Evolutionary conservation across 2,888 invertebrate genomes (phyloP).

Genomic region (Beris chalybata): DNA sequence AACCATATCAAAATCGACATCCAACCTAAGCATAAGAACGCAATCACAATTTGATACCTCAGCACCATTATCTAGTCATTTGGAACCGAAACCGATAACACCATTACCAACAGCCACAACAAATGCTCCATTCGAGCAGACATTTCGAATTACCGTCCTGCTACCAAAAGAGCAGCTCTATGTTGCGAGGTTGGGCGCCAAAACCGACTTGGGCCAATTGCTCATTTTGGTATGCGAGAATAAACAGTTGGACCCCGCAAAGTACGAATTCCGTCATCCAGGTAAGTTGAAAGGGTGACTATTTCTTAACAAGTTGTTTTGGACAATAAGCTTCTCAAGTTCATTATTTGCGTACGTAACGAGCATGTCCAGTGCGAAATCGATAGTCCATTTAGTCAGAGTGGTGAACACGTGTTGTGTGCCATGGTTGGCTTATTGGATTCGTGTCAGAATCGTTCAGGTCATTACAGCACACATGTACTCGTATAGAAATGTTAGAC

Average conservation of each 20-base stretch:
- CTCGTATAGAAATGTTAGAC: not conserved
- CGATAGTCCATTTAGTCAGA: too few species aligned
- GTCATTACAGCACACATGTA: conserved; percentile 4
- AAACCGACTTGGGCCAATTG: conserved; percentile 68
- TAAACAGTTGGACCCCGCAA: conserved; percentile 71
- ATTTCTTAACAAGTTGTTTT: not conserved
- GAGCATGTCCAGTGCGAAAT: too few species aligned
- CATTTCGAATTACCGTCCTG: conserved; percentile 63
- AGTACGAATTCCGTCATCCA: conserved; percentile 78
- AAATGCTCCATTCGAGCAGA: conserved; percentile 57
- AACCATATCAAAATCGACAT: conserved; percentile 39
- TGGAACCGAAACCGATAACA: conserved; percentile 55
- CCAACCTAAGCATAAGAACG: conserved; percentile 35
- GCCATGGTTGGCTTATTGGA: conserved; percentile 12
- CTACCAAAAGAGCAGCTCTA: conserved; percentile 79
- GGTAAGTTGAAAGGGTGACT: conserved; percentile 54
- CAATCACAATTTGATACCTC: conserved; percentile 48
- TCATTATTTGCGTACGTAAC: not conserved
- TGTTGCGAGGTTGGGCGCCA: conserved; percentile 73
- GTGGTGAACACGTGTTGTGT: not conserved
- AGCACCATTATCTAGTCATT: conserved; percentile 56
- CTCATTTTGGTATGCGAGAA: conserved; percentile 73
- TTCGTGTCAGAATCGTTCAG: conserved; percentile 20
- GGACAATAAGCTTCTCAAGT: not conserved
- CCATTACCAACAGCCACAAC: conserved; percentile 53